Evolutionary conservation across 2,113 vertebrate species (phyloP).

Genomic region (Centrocercus urophasianus): DNA sequence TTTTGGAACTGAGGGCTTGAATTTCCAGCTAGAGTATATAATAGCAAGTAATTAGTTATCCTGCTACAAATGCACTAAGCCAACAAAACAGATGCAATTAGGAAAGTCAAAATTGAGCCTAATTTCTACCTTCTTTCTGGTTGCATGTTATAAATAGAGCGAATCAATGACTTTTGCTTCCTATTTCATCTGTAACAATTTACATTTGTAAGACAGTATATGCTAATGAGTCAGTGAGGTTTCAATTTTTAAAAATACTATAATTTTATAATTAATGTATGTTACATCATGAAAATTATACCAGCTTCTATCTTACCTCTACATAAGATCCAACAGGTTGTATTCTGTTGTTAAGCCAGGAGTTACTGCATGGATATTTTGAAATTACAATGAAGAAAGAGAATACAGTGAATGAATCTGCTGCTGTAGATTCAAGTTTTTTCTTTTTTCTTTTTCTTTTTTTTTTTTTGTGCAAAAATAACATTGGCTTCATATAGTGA

Average conservation of each 20-base stretch:
- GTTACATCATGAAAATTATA: neutral
- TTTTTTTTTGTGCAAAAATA: neutral
- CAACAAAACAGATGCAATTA: neutral
- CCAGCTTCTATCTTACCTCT: neutral
- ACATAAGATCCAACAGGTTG: neutral
- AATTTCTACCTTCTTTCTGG: neutral
- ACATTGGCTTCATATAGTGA: neutral
- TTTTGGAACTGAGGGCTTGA: neutral
- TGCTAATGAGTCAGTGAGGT: neutral
- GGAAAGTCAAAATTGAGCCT: neutral
- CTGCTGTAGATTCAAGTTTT: neutral
- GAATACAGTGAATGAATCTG: neutral
- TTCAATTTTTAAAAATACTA: neutral
- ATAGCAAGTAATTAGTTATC: neutral
- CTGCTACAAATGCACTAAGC: rapidly evolving
- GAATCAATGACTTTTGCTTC: neutral
- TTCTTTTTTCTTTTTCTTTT: too few species aligned
- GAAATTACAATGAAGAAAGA: neutral
- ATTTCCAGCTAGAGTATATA: neutral
- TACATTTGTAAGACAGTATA: neutral
- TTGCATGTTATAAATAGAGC: neutral
- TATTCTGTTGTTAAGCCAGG: neutral
- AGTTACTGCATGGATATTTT: neutral
- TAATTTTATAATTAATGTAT: neutral
- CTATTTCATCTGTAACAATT: neutral